Conservation (phyloP, 2,888 invertebrate species). For the Dione juno region DNA sequence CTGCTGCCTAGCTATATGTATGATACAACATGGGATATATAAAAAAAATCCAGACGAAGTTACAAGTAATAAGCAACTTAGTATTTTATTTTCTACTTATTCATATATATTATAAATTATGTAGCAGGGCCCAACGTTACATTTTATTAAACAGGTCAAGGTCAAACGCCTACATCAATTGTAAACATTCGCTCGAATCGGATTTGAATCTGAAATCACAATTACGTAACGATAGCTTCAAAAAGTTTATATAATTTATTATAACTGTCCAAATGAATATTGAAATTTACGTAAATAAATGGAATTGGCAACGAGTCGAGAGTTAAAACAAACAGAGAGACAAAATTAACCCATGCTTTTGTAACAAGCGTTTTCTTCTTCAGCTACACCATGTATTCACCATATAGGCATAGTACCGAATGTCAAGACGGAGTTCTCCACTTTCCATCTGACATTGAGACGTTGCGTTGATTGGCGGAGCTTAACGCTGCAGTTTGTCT, state of each 20-base stretch:
- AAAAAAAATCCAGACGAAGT: too few species aligned
- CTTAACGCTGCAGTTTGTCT: too few species aligned
- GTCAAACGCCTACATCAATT: neutral
- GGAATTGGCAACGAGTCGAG: neutral
- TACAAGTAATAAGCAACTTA: neutral
- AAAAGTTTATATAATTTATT: neutral
- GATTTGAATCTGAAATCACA: neutral
- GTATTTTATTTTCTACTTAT: neutral
- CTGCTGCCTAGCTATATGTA: too few species aligned
- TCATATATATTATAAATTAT: neutral
- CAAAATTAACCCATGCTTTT: slow-evolving; percentile 8
- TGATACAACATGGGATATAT: too few species aligned
- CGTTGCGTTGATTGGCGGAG: too few species aligned
- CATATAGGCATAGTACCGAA: too few species aligned
- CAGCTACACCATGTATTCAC: neutral
- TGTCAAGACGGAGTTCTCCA: too few species aligned
- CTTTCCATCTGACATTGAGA: too few species aligned
- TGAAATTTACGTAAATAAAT: slow-evolving; percentile 11
- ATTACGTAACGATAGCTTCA: neutral
- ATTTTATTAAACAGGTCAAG: neutral
- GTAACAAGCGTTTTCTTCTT: neutral
- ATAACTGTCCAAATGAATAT: neutral
- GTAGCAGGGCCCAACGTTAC: neutral
- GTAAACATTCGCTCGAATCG: neutral
- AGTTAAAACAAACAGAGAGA: slow-evolving; percentile 11